Evolutionary conservation across 2,888 invertebrate genomes (phyloP).

Genomic region (Lissonota sp.): DNA sequence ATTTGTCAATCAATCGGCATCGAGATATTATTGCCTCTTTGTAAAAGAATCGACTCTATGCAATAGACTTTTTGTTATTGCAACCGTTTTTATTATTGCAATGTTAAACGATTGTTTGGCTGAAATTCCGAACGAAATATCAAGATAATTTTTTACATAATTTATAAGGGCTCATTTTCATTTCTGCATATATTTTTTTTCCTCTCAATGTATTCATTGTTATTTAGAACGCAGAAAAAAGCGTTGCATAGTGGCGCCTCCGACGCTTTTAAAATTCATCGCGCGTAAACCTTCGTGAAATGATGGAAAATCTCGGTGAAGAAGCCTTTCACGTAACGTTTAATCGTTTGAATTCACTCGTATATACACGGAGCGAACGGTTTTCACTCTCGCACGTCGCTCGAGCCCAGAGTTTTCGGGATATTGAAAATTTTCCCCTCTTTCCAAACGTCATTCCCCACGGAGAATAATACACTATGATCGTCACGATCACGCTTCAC

Average conservation of each 20-base stretch:
- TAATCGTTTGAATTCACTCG: constrained; percentile 63
- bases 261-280: constrained; percentile 39
- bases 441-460: constrained; percentile 9
- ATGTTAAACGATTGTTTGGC: too few species aligned
- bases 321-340: constrained; percentile 47
- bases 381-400: constrained; percentile 49
- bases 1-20: too few species aligned
- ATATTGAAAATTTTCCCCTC: constrained; percentile 25
- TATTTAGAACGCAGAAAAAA: neutral
- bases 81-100: too few species aligned
- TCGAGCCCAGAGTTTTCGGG: constrained; percentile 48
- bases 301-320: constrained; percentile 43
- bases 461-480: constrained; percentile 51
- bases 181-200: too few species aligned
- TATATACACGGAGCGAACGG: constrained; percentile 36
- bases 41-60: too few species aligned
- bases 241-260: constrained; percentile 4
- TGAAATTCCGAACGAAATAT: too few species aligned
- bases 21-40: too few species aligned
- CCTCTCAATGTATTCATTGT: too few species aligned
- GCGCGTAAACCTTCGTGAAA: constrained; percentile 43
- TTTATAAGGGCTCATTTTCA: too few species aligned
- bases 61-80: too few species aligned
- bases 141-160: too few species aligned
- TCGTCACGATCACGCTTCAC: constrained; percentile 66